These are phyloP conservation scores for Drosophila watanabei DNA, from an alignment of 1,140 invertebrate species.

Conservation along the genomic window DNA sequence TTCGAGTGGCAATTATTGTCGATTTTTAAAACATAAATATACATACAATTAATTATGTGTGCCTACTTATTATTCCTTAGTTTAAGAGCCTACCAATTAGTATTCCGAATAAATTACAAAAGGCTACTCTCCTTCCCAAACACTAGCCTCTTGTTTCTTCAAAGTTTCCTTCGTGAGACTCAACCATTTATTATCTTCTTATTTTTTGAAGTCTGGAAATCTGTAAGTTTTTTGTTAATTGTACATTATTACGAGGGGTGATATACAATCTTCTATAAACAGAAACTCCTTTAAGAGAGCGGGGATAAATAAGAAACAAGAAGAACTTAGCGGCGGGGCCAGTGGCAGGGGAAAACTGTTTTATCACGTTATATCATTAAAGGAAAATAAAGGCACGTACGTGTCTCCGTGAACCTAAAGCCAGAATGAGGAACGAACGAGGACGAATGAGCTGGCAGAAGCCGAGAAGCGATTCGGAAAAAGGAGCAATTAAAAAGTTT, in stretches of 20 bases:
- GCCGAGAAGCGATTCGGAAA: conserved; percentile 60
- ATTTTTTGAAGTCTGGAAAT: conserved; percentile 3
- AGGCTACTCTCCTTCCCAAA: not conserved
- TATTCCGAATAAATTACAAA: not conserved
- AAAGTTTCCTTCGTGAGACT: not conserved
- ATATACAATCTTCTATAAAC: conserved; percentile 27
- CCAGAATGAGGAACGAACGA: conserved; percentile 30
- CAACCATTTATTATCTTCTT: conserved; percentile 19
- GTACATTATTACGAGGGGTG: conserved; percentile 37
- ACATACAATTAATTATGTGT: not conserved
- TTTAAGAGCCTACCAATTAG: not conserved
- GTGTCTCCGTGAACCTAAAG: conserved; percentile 59
- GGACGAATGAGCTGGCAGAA: conserved; percentile 20
- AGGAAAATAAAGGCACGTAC: conserved; percentile 74
- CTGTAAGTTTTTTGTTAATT: conserved; percentile 48
- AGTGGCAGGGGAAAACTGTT: conserved; percentile 25
- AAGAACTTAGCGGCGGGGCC: conserved; percentile 8
- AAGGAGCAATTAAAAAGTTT: conserved; percentile 74
- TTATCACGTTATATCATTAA: conserved; percentile 77
- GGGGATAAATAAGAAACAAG: not conserved
- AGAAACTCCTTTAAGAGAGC: conserved; percentile 16
- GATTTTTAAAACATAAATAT: not conserved
- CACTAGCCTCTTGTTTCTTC: not conserved
- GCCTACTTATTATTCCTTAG: not conserved
- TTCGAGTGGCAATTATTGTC: not conserved